Conservation (phyloP, 2,888 invertebrate genomes). For the Sycophila texana region DNA sequence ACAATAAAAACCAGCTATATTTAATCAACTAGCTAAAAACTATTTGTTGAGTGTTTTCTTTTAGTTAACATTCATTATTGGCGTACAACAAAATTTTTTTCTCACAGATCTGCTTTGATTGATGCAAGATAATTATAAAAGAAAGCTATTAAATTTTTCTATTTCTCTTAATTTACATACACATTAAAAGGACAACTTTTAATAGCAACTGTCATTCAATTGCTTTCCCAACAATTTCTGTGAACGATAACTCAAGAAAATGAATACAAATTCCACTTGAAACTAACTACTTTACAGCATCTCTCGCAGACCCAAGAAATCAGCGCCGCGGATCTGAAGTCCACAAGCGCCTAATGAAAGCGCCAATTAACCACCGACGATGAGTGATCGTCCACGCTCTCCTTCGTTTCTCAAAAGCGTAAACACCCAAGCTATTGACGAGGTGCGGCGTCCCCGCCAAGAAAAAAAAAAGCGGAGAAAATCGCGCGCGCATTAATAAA, state of each 20-base stretch:
- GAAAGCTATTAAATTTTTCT: no score
- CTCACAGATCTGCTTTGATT: no score
- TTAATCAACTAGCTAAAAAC: no score
- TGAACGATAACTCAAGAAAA: not conserved
- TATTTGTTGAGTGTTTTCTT: no score
- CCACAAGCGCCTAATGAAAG: slow-evolving; percentile 15
- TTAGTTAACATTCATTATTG: no score
- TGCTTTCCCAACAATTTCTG: no score
- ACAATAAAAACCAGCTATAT: no score
- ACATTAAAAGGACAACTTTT: no score
- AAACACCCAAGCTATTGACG: slow-evolving; percentile 11
- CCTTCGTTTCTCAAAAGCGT: slow-evolving; percentile 23
- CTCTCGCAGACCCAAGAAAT: not conserved
- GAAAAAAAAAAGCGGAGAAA: slow-evolving; percentile 12
- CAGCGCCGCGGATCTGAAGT: not conserved
- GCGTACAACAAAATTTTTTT: no score
- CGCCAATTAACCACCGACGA: slow-evolving; percentile 31
- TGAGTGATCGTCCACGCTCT: slow-evolving; percentile 13
- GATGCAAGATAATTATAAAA: no score
- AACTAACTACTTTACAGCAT: not conserved
- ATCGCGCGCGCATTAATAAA: slow-evolving; percentile 21
- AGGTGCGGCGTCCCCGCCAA: not conserved
- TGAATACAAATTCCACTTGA: not conserved
- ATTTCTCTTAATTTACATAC: no score
- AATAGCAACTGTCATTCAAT: no score